A percentile compares a stretch with the other conserved stretches of the same genome.
Conservation (phyloP, 2,888 invertebrate genomes). For the Physocephala rufipes region DNA sequence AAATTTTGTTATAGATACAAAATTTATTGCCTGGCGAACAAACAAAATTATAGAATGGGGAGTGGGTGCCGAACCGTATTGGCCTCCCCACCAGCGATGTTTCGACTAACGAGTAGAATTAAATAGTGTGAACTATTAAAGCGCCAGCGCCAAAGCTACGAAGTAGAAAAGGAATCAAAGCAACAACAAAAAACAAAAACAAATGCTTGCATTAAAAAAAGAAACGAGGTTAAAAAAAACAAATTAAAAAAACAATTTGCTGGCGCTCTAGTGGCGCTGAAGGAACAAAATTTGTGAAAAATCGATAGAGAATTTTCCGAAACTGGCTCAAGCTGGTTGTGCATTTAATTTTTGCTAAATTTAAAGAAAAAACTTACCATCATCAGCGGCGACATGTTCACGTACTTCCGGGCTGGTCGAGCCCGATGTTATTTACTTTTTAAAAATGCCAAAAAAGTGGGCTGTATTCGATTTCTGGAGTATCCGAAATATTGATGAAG, state of each 20-base stretch:
- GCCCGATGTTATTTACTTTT: no score
- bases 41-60: neutral
- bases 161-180: constrained; percentile 16
- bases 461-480: no score
- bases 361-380: constrained; percentile 23
- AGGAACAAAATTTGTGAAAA: constrained; percentile 37
- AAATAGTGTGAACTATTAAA: constrained; percentile 23
- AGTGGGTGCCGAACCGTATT: neutral
- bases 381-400: constrained; percentile 32
- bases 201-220: neutral
- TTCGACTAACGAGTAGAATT: neutral
- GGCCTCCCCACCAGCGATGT: neutral
- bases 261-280: constrained; percentile 29
- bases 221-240: no score
- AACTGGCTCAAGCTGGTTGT: neutral
- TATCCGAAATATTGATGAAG: no score
- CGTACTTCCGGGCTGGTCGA: neutral
- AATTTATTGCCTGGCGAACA: constrained; percentile 33
- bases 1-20: constrained; percentile 50
- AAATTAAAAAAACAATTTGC: no score
- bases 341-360: neutral
- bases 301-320: constrained; percentile 39
- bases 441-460: no score
- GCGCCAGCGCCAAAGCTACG: constrained; percentile 35
- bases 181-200: constrained; percentile 18